Conservation (phyloP, 2,797 vertebrate genomes). For the Tachyglossus aculeatus region DNA sequence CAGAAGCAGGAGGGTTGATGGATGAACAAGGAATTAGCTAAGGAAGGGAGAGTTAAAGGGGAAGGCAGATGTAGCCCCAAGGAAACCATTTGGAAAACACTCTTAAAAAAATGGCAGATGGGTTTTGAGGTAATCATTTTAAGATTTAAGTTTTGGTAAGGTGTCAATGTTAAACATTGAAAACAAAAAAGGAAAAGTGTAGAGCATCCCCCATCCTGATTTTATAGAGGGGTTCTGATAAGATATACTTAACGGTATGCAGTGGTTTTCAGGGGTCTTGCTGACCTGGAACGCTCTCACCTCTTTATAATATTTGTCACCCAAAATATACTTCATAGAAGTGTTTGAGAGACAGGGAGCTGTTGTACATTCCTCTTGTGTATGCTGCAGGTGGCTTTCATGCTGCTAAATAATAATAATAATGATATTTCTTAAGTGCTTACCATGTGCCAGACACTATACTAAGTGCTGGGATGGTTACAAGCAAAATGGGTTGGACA, state of each 20-base stretch:
- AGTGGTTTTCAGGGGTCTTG: neutral
- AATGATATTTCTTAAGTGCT: no score
- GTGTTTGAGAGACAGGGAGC: neutral
- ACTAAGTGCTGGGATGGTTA: no score
- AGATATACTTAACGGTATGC: neutral
- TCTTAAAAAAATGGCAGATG: no score
- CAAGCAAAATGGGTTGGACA: no score
- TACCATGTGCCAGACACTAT: no score
- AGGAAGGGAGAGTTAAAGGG: no score
- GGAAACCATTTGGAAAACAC: no score
- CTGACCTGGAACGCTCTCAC: neutral
- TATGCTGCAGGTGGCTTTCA: slow-evolving; percentile 37
- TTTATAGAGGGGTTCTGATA: neutral
- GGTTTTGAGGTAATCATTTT: neutral
- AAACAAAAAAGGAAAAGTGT: neutral
- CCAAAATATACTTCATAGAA: neutral
- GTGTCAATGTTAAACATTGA: neutral
- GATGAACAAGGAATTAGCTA: no score
- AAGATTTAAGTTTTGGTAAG: neutral
- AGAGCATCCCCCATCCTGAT: neutral
- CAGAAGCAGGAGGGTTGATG: no score
- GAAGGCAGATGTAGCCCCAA: no score
- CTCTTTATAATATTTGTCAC: slow-evolving; percentile 11
- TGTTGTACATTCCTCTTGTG: neutral
- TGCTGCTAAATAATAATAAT: no score